Base-by-base conservation (phyloP, 2,797 vertebrate genomes). In the Galago senegalensis region DNA sequence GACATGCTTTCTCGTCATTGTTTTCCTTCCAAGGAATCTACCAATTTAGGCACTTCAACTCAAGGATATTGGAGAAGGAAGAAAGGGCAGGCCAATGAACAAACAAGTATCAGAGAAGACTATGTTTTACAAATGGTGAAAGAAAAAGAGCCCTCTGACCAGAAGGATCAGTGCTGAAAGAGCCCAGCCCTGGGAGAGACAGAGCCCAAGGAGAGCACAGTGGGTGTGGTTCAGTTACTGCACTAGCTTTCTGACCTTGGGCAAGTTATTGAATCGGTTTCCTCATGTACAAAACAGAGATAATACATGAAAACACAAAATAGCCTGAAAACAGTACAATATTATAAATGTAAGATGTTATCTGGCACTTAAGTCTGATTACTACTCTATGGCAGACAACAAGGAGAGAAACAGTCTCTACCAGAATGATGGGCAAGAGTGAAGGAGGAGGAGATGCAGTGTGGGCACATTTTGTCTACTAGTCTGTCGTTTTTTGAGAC, bases 241-340 rank as follows among this genome's bases (percentile, higher is more conserved):
- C 34, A 34, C 40, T 43, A 46, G 46, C 29, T 63, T 86, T 89
- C 76, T 84, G 43, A 69, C 10, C 5, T 53, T 61, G 83, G 25
- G 21, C 20, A 84, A 69, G 31, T 76, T 92, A 91, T 12, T 72
- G 87, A 43, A 21, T 25, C 46, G 18, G 37, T 79, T 83, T 91
- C 37, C 43, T 91, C 7, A 89, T 37, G 34, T 53, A 70, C 10
- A 73, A 86, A 65, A 84, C 29, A 83, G 65, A 80, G 29, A 27
- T n/a, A 85, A 80, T 49, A 91, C 88, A 10, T 23, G 37, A 63
- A 90, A 76, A 69, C n/a, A 17, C 29, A 89, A 73, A 70, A 84
- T 2, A 49, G 14, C 43, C 27, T 75, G 53, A 76, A 87, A 93
- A 70, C 25, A 58, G 3, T 18, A 56, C 60, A 56, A 72, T 65